These are phyloP conservation scores for Drosophila tsacasi DNA, from an alignment of 1,140 invertebrate genomes.

Conservation along the genomic window DNA sequence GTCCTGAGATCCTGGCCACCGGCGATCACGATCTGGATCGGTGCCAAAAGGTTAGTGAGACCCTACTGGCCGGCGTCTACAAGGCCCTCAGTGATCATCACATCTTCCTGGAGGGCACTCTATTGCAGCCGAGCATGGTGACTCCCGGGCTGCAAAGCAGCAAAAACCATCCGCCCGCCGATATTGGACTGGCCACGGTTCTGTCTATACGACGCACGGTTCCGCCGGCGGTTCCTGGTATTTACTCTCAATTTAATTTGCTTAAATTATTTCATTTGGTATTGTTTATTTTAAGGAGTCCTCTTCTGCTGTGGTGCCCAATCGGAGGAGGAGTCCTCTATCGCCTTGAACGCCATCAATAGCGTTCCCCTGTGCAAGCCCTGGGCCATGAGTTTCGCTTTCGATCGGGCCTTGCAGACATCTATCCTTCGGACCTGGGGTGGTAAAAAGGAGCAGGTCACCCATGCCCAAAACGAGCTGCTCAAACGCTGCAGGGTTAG, in stretches of 20 bases:
- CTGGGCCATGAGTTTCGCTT: slow-evolving; percentile 98
- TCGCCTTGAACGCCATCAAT: slow-evolving; percentile 98
- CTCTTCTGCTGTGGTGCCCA: slow-evolving; percentile 98
- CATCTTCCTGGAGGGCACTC: slow-evolving; percentile 97
- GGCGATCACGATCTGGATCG: slow-evolving; percentile 96
- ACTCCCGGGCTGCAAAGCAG: slow-evolving; percentile 93
- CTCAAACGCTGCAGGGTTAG: slow-evolving; percentile 94
- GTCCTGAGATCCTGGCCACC: slow-evolving; percentile 94
- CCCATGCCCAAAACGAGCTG: slow-evolving; percentile 93
- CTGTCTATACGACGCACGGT: slow-evolving; percentile 94
- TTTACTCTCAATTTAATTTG: neutral
- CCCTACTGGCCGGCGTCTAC: slow-evolving; percentile 96
- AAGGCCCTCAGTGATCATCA: slow-evolving; percentile 98
- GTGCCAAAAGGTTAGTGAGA: slow-evolving; percentile 96
- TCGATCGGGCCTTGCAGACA: slow-evolving; percentile 95
- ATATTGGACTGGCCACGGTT: slow-evolving; percentile 94
- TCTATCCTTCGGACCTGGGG: slow-evolving; percentile 96
- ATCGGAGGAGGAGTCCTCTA: slow-evolving; percentile 97
- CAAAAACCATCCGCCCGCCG: slow-evolving; percentile 89
- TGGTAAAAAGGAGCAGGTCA: slow-evolving; percentile 94
- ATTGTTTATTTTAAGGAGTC: slow-evolving; percentile 87
- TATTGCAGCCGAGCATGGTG: slow-evolving; percentile 98
- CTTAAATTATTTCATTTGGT: neutral
- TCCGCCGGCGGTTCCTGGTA: slow-evolving; percentile 95
- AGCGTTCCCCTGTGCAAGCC: slow-evolving; percentile 92